Conservation (phyloP, 1,140 invertebrate genomes). For the Aphaenogaster ashmeadi region DNA sequence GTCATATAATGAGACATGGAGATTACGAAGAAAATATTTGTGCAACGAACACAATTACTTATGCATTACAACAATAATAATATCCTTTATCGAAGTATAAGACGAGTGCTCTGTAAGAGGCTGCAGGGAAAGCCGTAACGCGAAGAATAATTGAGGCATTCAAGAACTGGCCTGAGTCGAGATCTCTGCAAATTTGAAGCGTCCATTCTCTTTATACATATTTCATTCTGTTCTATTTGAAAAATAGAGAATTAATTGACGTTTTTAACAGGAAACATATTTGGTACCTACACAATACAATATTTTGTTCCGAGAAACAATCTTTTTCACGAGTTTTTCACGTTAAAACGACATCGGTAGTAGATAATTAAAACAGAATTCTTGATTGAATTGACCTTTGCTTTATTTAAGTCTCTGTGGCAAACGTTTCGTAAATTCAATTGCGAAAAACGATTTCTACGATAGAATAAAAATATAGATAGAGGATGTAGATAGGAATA, state of each 20-base stretch:
- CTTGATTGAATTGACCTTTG: neutral
- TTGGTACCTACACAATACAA: neutral
- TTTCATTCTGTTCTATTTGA: constrained; percentile 16
- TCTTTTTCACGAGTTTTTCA: neutral
- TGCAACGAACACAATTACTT: constrained; percentile 48
- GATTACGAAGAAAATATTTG: constrained; percentile 55
- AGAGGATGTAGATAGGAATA: neutral
- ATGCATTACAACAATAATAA: constrained; percentile 43
- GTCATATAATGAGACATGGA: constrained; percentile 47
- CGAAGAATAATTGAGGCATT: constrained; percentile 21
- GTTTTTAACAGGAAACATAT: neutral
- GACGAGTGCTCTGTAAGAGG: neutral
- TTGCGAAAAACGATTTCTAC: neutral
- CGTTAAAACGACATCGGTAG: neutral
- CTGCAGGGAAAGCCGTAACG: neutral
- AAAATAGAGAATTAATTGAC: constrained; percentile 16
- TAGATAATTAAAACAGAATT: neutral
- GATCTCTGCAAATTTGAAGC: constrained; percentile 30
- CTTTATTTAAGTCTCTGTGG: neutral
- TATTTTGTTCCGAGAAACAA: neutral
- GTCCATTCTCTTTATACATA: neutral
- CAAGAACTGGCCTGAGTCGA: neutral
- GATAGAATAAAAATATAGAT: neutral
- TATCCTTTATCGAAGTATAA: constrained; percentile 26
- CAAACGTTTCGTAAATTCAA: neutral